phyloP scores from a whole-genome alignment of 2,888 invertebrate species.

The Geophilus truncorum region DNA sequence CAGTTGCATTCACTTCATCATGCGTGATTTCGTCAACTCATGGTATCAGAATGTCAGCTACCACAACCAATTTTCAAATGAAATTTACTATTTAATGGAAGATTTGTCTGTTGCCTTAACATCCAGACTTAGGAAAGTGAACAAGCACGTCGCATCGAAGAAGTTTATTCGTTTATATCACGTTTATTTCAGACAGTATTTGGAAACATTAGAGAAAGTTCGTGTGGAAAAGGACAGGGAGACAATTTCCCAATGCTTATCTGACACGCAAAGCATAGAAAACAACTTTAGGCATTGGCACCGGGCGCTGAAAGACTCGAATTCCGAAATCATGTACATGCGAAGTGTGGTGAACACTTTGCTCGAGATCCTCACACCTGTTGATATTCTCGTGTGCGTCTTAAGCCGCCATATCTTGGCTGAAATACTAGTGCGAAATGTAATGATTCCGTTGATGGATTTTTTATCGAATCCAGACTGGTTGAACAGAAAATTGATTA shows the following conservation, averaged over 20 bases:
- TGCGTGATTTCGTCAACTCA: constrained; percentile 34
- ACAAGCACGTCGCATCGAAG: background rate
- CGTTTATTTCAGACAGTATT: constrained; percentile 32
- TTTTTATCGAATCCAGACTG: constrained; percentile 39
- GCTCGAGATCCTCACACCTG: constrained; percentile 36
- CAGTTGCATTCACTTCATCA: constrained; percentile 31
- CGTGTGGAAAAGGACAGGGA: background rate
- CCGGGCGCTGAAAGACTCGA: constrained; percentile 23
- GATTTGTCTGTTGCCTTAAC: constrained; percentile 36
- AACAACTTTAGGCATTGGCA: constrained; percentile 32
- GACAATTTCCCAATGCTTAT: background rate
- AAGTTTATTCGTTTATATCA: constrained; percentile 33
- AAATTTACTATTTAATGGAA: constrained; percentile 36
- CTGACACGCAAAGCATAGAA: background rate
- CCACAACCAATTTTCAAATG: constrained; percentile 36
- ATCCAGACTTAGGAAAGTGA: constrained; percentile 34
- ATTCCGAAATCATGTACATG: constrained; percentile 34
- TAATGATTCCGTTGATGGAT: constrained; percentile 40
- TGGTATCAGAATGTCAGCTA: constrained; percentile 36
- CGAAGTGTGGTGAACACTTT: constrained; percentile 34
- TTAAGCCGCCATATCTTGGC: constrained; percentile 32
- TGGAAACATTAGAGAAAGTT: background rate
- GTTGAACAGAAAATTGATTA: constrained; percentile 37
- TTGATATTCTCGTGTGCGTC: constrained; percentile 34
- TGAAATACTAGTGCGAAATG: constrained; percentile 33